Conservation (phyloP, 2,113 vertebrate species). For the Trinectes maculatus region DNA sequence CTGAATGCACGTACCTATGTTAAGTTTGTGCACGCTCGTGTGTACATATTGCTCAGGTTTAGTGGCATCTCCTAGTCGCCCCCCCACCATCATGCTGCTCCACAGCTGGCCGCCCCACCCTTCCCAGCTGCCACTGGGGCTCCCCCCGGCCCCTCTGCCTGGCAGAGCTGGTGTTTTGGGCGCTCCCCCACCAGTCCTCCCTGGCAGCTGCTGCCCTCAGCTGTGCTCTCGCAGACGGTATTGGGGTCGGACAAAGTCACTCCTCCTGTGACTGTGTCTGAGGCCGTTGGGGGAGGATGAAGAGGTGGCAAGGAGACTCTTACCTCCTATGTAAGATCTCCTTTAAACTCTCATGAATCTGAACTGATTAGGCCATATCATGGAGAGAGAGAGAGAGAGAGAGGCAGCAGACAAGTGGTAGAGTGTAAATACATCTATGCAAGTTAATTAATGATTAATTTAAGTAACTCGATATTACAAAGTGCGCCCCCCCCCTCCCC, state of each 20-base stretch:
- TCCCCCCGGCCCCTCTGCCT: conserved; percentile 77
- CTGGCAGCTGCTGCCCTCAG: conserved; percentile 81
- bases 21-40: not conserved
- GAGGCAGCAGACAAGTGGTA: not conserved
- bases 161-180: conserved; percentile 77
- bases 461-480: not conserved
- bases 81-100: conserved; percentile 81
- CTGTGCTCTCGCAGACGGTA: conserved; percentile 77
- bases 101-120: conserved; percentile 84
- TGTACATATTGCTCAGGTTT: conserved; percentile 56
- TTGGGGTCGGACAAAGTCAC: conserved; percentile 84
- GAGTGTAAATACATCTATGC: not conserved
- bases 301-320: conserved; percentile 68
- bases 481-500: not conserved
- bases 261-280: conserved; percentile 81
- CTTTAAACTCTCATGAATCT: conserved; percentile 25
- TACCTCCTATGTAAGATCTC: conserved; percentile 45
- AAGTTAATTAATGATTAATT: not conserved
- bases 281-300: conserved; percentile 66
- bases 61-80: conserved; percentile 73
- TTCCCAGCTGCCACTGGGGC: conserved; percentile 84
- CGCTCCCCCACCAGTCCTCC: conserved; percentile 80
- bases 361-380: conserved; percentile 5
- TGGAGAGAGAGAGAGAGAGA: too few species aligned
- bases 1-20: conserved; percentile 21